Percentiles rank a stretch among this genome's conserved stretches.
Conservation (phyloP, 2,113 vertebrate species). For the Microtus ochrogaster region DNA sequence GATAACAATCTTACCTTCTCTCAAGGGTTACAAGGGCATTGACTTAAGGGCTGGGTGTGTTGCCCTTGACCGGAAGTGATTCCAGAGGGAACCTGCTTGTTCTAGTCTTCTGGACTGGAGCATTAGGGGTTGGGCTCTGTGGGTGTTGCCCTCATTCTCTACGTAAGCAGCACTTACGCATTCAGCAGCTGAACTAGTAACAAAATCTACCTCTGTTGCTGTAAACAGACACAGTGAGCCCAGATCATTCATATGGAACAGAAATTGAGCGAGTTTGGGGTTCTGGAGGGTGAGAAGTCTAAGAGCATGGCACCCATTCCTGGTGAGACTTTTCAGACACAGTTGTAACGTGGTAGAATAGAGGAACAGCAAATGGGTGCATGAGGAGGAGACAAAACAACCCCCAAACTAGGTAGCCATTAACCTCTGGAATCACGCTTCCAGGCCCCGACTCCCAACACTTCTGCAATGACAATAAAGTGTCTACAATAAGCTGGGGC, state of each 20-base stretch:
- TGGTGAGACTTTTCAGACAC: background rate
- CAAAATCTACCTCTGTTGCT: background rate
- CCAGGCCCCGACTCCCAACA: background rate
- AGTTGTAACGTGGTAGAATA: too few species aligned
- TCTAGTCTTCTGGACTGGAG: background rate
- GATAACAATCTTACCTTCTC: too few species aligned
- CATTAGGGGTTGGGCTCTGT: background rate
- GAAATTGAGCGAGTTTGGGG: background rate
- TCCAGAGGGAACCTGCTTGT: background rate
- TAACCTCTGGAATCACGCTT: background rate
- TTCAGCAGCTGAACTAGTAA: background rate
- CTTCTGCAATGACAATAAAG: background rate
- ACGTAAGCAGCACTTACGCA: background rate
- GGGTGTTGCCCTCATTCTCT: background rate
- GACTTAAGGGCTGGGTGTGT: background rate
- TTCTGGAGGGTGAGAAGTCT: background rate
- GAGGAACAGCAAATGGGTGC: background rate
- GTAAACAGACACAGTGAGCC: background rate
- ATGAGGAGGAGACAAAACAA: background rate
- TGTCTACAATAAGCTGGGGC: background rate
- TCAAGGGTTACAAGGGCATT: background rate
- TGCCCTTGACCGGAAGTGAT: background rate
- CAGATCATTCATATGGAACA: background rate
- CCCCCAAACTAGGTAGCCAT: background rate
- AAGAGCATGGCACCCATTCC: background rate